Base-by-base conservation (phyloP, 2,888 invertebrate genomes). In the Cerceris rybyensis region DNA sequence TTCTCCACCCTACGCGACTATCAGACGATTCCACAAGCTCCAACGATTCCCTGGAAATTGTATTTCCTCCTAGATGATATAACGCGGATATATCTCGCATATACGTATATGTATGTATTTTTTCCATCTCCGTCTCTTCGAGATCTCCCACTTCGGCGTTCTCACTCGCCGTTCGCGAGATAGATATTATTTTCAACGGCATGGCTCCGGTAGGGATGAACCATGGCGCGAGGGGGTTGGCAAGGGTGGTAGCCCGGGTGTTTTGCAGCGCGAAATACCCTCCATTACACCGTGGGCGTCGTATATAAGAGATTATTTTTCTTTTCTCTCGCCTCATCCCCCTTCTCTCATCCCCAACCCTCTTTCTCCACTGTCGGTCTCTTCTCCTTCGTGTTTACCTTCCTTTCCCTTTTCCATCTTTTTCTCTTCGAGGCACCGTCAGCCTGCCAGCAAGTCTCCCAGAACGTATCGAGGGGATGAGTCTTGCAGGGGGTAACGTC, bases 211-310 rank as follows among this genome's bases (percentile, higher is more conserved):
- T 71, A 69, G 77, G 80, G 75, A 79, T 81, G 85, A 81, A 79
- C 77, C 75, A 67, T 78, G 71, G 14, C 71, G 65, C 69, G 75
- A 76, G 81, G 77, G 73, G 77, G 76, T 73, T 80, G 79, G 81
- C 75, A 50, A 72, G 67, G 78, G 82, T 78, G 84, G 86, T 78
- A 81, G 85, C 78, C 86, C 83, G 86, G 87, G 87, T 91, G 89
- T 91, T 90, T 91, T 91, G 89, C 90, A 90, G 88, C 88, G 89
- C 90, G 89, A 91, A 90, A 90, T 91, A 89, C 88, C 89, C 89
- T 90, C 90, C 90, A 90, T 91, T 91, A 90, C 90, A 90, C 87
- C 87, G 83, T 88, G 85, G 85, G 88, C 88, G 86, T 89, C 88
- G 86, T 89, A 88, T 87, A 86, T 82, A 86, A 87, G 86, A 87